These are phyloP conservation scores for Myxocyprinus asiaticus DNA, from an alignment of 2,113 vertebrate genomes.

Conservation along the genomic window DNA sequence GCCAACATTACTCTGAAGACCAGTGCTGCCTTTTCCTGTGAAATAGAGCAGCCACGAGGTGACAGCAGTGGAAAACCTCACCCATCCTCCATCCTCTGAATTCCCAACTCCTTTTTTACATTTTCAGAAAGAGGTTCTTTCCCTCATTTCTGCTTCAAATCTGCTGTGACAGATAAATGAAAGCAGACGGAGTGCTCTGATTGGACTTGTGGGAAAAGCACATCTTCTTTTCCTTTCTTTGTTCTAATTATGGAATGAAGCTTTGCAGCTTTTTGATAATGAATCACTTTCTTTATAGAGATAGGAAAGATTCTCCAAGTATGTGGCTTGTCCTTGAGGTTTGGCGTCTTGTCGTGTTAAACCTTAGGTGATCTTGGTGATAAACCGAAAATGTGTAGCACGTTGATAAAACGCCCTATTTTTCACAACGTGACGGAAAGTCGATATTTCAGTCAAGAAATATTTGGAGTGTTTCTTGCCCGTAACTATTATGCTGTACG, in stretches of 20 bases:
- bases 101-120: constrained; percentile 4
- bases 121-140: constrained; percentile 28
- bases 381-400: constrained; percentile 45
- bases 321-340: constrained; percentile 34
- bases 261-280: constrained; percentile 36
- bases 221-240: neutral
- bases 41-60: neutral
- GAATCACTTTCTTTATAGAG: constrained; percentile 8
- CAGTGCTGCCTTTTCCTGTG: constrained; percentile 3
- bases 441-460: constrained; percentile 42
- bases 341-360: constrained; percentile 13
- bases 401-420: constrained; percentile 39
- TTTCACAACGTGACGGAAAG: constrained; percentile 28
- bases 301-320: constrained; percentile 10
- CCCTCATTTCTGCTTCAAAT: constrained; percentile 42
- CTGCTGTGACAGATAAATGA: constrained; percentile 36
- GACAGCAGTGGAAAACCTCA: neutral
- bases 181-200: constrained; percentile 10
- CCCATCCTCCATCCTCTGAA: constrained; percentile 10
- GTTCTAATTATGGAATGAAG: neutral
- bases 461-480: constrained; percentile 1
- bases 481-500: constrained; percentile 2
- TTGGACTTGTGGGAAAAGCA: constrained; percentile 19
- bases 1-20: constrained; percentile 11
- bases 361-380: constrained; percentile 45